These are phyloP conservation scores for Brachyhypopomus occidentalis DNA, from an alignment of 2,113 vertebrate genomes.

Conservation along the genomic window DNA sequence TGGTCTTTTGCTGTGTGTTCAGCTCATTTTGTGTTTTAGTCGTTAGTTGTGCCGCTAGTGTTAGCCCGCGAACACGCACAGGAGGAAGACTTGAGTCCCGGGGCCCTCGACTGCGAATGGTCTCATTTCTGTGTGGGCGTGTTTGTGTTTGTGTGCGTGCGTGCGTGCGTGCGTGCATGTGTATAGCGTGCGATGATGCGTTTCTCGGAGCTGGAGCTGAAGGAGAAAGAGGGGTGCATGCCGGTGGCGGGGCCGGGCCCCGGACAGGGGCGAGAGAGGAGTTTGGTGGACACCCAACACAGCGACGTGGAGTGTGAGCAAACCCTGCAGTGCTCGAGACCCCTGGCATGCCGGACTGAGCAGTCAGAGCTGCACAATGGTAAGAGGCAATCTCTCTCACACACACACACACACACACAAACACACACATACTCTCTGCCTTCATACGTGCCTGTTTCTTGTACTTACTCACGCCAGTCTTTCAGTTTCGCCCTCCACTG, in stretches of 20 bases:
- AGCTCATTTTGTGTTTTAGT: neutral
- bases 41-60: too few relatives aligned
- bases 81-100: too few relatives aligned
- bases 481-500: neutral
- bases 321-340: conserved; percentile 78
- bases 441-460: neutral
- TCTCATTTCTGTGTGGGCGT: conserved; percentile 48
- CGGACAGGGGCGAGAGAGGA: conserved; percentile 80
- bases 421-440: conserved; percentile 25
- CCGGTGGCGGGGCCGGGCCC: conserved; percentile 67
- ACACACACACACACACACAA: conserved; percentile 26
- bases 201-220: conserved; percentile 97
- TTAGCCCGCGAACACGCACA: conserved; percentile 12
- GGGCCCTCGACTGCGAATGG: conserved; percentile 16
- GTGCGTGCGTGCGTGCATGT: conserved; percentile 67
- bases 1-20: neutral
- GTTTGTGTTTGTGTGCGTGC: conserved; percentile 67
- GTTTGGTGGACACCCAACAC: conserved; percentile 82
- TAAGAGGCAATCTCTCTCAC: conserved; percentile 56
- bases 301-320: conserved; percentile 81
- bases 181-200: conserved; percentile 94
- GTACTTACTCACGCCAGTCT: neutral
- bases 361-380: conserved; percentile 60
- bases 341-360: conserved; percentile 31
- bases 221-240: conserved; percentile 83